Evolutionary conservation across 2,113 vertebrate genomes (phyloP).

Genomic region (Mormoops blainvillei): DNA sequence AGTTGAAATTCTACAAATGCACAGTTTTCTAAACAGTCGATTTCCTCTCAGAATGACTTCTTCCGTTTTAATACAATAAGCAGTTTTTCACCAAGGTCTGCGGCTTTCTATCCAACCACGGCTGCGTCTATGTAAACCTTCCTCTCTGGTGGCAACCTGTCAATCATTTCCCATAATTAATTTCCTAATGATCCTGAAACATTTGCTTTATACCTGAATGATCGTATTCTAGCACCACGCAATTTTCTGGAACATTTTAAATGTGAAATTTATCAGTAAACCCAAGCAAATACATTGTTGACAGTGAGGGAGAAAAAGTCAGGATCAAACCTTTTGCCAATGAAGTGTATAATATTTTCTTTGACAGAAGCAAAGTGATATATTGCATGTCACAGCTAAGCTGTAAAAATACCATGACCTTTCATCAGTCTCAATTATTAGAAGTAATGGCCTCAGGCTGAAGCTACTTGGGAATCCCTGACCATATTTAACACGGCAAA

Average conservation of each 20-base stretch:
- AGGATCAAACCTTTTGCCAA: constrained; percentile 67
- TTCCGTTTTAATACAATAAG: constrained; percentile 53
- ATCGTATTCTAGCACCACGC: constrained; percentile 9
- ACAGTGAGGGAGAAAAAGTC: constrained; percentile 41
- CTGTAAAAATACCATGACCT: constrained; percentile 70
- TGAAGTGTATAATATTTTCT: constrained; percentile 74
- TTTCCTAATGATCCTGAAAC: constrained; percentile 73
- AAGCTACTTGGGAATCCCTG: constrained; percentile 64
- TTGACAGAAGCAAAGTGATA: constrained; percentile 76
- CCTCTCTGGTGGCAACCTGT: constrained; percentile 55
- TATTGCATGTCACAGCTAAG: constrained; percentile 71
- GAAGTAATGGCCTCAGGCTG: constrained; percentile 71
- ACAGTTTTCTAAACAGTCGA: constrained; percentile 47
- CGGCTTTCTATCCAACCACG: constrained; percentile 56
- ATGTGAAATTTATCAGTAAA: constrained; percentile 61
- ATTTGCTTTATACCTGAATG: constrained; percentile 65
- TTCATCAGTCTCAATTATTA: constrained; percentile 77
- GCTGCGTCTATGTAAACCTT: not conserved
- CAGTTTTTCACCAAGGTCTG: constrained; percentile 55
- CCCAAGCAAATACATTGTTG: constrained; percentile 23
- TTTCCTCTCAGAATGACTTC: constrained; percentile 50
- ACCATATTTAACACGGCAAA: constrained; percentile 61
- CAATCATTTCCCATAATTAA: constrained; percentile 76
- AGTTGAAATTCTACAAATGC: constrained; percentile 6
- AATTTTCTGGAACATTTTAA: constrained; percentile 59